A percentile compares a stretch with the other conserved stretches of the same genome.
These are phyloP conservation scores for Myodes glareolus DNA, from an alignment of 2,113 vertebrate species.

Conservation along the genomic window DNA sequence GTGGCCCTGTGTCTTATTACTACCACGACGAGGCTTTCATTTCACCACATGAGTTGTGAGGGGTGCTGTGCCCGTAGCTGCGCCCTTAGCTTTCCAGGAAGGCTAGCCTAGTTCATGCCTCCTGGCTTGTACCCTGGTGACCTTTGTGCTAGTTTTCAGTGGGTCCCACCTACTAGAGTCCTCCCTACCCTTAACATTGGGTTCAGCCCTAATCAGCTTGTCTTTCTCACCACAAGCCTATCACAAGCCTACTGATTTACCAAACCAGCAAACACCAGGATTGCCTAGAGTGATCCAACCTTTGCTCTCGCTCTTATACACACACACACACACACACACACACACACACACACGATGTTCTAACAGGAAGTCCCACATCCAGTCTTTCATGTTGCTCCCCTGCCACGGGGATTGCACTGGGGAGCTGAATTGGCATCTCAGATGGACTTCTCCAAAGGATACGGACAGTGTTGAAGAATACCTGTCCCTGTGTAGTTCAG, in stretches of 20 bases:
- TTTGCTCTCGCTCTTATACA: background rate
- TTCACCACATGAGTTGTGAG: background rate
- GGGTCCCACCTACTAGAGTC: background rate
- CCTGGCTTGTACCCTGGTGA: background rate
- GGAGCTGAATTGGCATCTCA: background rate
- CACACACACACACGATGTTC: rapidly evolving
- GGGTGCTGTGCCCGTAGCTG: background rate
- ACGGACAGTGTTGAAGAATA: background rate
- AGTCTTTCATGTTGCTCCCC: background rate
- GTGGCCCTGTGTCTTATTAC: background rate
- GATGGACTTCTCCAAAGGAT: background rate
- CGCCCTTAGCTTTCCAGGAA: background rate
- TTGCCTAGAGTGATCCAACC: background rate
- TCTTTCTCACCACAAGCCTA: background rate
- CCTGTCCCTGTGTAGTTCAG: background rate
- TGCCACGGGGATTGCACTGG: background rate
- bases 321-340: too few relatives aligned
- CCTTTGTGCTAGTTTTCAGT: background rate
- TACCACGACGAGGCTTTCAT: background rate
- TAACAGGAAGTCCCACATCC: background rate
- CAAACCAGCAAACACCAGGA: background rate
- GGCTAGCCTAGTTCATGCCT: background rate
- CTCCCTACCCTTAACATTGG: background rate
- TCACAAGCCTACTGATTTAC: background rate
- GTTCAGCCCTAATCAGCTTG: background rate